phyloP scores from a whole-genome alignment of 2,113 vertebrate species.

The Guaruba guarouba region DNA sequence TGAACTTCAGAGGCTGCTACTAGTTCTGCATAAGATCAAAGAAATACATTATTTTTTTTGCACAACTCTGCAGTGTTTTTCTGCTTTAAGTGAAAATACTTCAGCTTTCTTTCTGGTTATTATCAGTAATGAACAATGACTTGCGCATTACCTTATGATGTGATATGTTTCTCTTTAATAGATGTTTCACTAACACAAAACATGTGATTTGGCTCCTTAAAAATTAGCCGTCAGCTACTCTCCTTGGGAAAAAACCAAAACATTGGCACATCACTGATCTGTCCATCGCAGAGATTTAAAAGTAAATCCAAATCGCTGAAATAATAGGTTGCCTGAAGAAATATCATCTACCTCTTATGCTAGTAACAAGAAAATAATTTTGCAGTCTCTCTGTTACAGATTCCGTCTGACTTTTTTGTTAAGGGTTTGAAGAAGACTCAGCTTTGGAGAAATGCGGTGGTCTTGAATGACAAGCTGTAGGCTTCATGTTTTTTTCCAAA shows the following conservation, averaged over 20 bases:
- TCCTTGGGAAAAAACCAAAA: neutral
- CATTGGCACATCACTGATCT: neutral
- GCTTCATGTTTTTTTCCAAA: neutral
- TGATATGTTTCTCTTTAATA: neutral
- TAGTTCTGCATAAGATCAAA: neutral
- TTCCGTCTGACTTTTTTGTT: neutral
- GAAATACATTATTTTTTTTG: neutral
- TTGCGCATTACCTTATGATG: neutral
- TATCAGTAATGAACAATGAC: neutral
- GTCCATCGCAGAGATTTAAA: neutral
- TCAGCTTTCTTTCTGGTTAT: neutral
- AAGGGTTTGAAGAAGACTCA: neutral
- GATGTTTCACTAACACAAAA: neutral
- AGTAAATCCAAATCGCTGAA: neutral
- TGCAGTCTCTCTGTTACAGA: neutral
- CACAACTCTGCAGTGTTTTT: neutral
- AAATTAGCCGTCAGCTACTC: neutral
- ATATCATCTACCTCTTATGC: neutral
- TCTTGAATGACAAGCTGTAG: neutral
- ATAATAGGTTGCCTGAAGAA: neutral
- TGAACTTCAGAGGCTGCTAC: slow-evolving; percentile 5
- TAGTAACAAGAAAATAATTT: neutral
- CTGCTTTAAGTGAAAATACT: neutral
- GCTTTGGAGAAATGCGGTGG: neutral
- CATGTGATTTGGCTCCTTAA: neutral